Conservation (phyloP, 1,140 invertebrate species). For the Drosophila malerkotliana region DNA sequence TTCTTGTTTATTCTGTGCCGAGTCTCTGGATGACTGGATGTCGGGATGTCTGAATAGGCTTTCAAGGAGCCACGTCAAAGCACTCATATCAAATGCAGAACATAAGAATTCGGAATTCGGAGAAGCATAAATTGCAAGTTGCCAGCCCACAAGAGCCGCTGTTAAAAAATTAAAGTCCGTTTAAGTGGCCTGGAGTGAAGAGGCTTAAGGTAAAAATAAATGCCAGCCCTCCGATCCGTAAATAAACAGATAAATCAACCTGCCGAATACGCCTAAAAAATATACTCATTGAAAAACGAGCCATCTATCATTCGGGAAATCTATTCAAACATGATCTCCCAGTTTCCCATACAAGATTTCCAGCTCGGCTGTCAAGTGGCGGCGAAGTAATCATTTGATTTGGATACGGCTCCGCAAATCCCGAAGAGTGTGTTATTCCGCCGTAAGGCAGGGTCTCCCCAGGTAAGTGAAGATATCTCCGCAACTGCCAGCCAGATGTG, state of each 20-base stretch:
- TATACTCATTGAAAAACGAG: conserved; percentile 35
- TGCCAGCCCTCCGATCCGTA: not conserved
- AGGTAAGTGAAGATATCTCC: conserved; percentile 49
- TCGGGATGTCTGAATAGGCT: conserved; percentile 4
- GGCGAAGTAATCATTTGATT: conserved; percentile 72
- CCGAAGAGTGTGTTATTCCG: conserved; percentile 37
- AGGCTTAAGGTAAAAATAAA: conserved; percentile 11
- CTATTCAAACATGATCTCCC: conserved; percentile 12
- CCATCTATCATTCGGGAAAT: conserved; percentile 45
- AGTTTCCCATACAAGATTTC: not conserved
- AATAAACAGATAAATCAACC: conserved; percentile 41
- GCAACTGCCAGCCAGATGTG: conserved; percentile 50
- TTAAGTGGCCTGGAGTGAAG: not conserved
- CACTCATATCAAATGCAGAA: conserved; percentile 42
- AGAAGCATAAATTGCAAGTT: conserved; percentile 16
- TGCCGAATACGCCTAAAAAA: conserved; percentile 16
- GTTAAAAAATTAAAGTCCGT: conserved; percentile 3
- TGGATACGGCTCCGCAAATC: conserved; percentile 38
- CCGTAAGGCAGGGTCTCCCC: conserved; percentile 25
- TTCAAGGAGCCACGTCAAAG: conserved; percentile 11
- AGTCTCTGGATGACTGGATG: not conserved
- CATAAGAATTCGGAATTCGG: conserved; percentile 13
- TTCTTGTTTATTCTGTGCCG: conserved; percentile 30
- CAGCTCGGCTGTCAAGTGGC: conserved; percentile 64
- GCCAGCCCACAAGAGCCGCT: not conserved